These are phyloP conservation scores for Nomada hirtipes DNA, from an alignment of 2,888 invertebrate genomes.

Conservation along the genomic window DNA sequence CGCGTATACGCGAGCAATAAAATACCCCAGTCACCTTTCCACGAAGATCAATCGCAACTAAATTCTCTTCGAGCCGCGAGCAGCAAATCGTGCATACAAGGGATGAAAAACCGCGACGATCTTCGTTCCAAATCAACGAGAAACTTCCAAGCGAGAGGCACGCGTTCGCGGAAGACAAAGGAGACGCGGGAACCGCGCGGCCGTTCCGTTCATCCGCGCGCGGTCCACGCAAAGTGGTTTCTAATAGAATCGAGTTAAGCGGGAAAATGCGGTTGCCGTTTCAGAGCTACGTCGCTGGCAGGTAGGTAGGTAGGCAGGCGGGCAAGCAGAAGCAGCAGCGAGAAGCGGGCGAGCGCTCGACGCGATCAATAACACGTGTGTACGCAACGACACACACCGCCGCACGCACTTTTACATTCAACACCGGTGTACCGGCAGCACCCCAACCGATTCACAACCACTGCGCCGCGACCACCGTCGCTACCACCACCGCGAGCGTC, in stretches of 20 bases:
- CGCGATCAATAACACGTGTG: slow-evolving; percentile 84
- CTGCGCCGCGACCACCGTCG: slow-evolving; percentile 45
- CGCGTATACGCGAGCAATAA: not conserved
- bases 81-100: no score
- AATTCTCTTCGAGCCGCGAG: not conserved
- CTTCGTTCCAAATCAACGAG: not conserved
- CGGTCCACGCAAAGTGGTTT: slow-evolving; percentile 38
- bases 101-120: not conserved
- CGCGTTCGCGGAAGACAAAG: not conserved
- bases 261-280: slow-evolving; percentile 79
- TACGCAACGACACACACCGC: slow-evolving; percentile 80
- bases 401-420: slow-evolving; percentile 74
- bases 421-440: slow-evolving; percentile 52
- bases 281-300: slow-evolving; percentile 57
- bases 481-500: slow-evolving; percentile 38
- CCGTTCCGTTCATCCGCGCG: not conserved
- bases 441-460: slow-evolving; percentile 62
- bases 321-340: slow-evolving; percentile 35
- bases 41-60: no score
- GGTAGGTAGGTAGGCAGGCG: slow-evolving; percentile 33
- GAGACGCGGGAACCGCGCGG: slow-evolving; percentile 3
- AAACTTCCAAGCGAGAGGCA: not conserved
- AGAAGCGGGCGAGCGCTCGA: slow-evolving; percentile 59
- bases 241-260: slow-evolving; percentile 78
- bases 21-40: no score